Conservation (phyloP, 2,797 vertebrate genomes). For the Brachymystax lenok region DNA sequence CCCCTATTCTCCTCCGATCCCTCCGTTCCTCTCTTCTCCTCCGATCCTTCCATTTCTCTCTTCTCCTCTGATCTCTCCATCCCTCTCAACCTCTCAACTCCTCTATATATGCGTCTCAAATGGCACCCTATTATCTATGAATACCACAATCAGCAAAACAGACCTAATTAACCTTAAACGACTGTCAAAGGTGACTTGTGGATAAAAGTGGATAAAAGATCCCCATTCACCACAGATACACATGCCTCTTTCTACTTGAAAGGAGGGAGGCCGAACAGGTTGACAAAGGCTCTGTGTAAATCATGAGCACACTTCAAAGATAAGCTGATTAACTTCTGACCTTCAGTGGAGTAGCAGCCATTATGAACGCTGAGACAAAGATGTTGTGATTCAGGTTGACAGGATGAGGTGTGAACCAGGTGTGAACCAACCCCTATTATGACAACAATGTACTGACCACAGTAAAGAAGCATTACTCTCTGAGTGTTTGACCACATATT, state of each 20-base stretch:
- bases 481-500: constrained; percentile 1
- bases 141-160: background rate
- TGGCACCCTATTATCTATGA: too few species aligned
- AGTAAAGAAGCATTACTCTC: constrained; percentile 12
- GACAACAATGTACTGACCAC: too few species aligned
- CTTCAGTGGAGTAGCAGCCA: constrained; percentile 11
- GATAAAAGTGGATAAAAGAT: background rate
- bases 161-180: background rate
- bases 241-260: constrained; percentile 13
- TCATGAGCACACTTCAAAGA: constrained; percentile 62
- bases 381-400: constrained; percentile 45
- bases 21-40: too few species aligned
- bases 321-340: constrained; percentile 57
- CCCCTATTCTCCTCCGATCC: too few species aligned
- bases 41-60: too few species aligned
- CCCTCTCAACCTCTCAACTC: background rate
- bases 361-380: constrained; percentile 49
- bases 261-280: background rate
- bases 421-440: too few species aligned
- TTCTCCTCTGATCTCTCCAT: too few species aligned
- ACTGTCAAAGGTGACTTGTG: constrained; percentile 13
- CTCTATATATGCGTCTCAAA: background rate
- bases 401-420: constrained; percentile 6
- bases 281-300: constrained; percentile 39
- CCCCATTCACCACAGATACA: background rate